Conservation (phyloP, 2,888 invertebrate species). For the Trichacis sp. region DNA sequence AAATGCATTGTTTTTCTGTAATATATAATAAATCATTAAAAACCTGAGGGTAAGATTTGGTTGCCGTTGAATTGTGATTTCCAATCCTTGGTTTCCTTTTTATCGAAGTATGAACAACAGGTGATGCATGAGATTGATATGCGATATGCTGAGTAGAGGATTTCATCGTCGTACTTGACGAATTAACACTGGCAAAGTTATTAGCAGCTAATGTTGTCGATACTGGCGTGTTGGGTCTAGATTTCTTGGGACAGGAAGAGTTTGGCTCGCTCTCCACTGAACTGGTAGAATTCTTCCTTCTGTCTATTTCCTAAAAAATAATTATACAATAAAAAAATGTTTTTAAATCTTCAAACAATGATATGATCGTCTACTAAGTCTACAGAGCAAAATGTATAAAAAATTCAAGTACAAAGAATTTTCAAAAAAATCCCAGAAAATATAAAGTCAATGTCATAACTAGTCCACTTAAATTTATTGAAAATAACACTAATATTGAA, state of each 20-base stretch:
- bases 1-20: no score
- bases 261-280: conserved; percentile 71
- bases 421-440: no score
- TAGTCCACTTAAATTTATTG: no score
- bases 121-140: conserved; percentile 32
- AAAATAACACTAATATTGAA: no score
- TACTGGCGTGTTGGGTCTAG: conserved; percentile 60
- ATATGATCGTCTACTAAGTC: no score
- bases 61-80: no score
- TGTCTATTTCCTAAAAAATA: conserved; percentile 53
- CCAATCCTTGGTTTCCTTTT: no score
- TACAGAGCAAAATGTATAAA: no score
- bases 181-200: conserved; percentile 13
- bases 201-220: conserved; percentile 31
- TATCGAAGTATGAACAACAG: conserved; percentile 25
- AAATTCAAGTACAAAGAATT: no score
- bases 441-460: no score
- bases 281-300: conserved; percentile 71
- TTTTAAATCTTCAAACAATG: no score
- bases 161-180: conserved; percentile 31
- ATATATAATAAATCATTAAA: conserved; percentile 10
- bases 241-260: conserved; percentile 69
- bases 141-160: conserved; percentile 19
- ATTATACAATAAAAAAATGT: no score
- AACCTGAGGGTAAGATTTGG: conserved; percentile 55